Conservation (phyloP, 2,797 vertebrate genomes). For the Esox masquinongy region DNA sequence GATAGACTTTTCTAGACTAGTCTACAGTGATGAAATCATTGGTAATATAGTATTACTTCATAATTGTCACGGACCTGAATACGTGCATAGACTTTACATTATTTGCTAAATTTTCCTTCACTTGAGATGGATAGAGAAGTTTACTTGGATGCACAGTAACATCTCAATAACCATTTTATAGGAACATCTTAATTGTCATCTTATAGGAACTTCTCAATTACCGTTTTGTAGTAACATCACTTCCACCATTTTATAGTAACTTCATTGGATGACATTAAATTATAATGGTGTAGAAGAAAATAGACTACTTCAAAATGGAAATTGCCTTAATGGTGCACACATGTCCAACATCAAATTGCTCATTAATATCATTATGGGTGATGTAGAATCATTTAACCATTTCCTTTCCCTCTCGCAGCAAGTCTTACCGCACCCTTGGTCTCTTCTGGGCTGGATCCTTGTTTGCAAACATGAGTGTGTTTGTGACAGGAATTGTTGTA, state of each 20-base stretch:
- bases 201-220: too few relatives aligned
- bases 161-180: too few relatives aligned
- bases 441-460: conserved; percentile 92
- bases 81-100: conserved; percentile 63
- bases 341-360: too few relatives aligned
- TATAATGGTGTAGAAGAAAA: too few relatives aligned
- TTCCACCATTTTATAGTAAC: too few relatives aligned
- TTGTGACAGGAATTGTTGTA: conserved; percentile 84
- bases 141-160: too few relatives aligned
- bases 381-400: neutral
- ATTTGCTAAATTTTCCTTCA: conserved; percentile 83
- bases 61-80: neutral
- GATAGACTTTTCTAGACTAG: neutral
- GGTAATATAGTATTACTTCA: neutral
- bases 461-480: conserved; percentile 85
- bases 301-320: too few relatives aligned
- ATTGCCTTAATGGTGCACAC: too few relatives aligned
- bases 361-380: too few relatives aligned
- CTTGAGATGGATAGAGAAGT: conserved; percentile 53
- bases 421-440: conserved; percentile 82
- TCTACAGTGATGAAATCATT: neutral
- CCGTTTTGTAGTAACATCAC: too few relatives aligned
- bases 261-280: too few relatives aligned
- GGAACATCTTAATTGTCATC: too few relatives aligned
- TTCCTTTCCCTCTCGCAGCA: conserved; percentile 66